phyloP scores from a whole-genome alignment of 2,113 vertebrate species.

The Nothoprocta perdicaria region DNA sequence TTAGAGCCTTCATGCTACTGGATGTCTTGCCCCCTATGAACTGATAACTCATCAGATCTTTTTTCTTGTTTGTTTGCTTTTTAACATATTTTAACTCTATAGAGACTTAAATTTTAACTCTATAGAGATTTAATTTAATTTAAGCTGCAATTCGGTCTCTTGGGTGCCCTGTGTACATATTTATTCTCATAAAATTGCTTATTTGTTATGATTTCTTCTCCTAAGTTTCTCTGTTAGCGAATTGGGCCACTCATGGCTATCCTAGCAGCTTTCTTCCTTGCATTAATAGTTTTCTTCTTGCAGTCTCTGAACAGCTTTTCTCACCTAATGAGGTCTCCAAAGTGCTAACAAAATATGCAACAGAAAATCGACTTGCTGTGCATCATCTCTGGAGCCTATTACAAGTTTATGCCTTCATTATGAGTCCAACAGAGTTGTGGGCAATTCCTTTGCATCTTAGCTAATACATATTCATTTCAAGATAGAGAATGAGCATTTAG shows the following conservation, averaged over 20 bases:
- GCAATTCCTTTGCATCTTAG: background rate
- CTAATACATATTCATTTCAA: background rate
- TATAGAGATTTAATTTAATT: no score
- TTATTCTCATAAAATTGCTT: slow-evolving; percentile 23
- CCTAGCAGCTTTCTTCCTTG: background rate
- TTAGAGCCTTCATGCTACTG: slow-evolving; percentile 5
- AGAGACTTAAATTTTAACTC: background rate
- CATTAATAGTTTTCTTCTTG: slow-evolving; percentile 3
- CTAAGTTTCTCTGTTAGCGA: background rate
- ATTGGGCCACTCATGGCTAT: background rate
- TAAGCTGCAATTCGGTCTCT: background rate
- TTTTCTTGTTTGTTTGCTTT: background rate
- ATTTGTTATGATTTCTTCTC: slow-evolving; percentile 26
- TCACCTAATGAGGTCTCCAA: slow-evolving; percentile 42
- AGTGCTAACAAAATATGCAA: slow-evolving; percentile 18
- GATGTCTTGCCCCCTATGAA: background rate
- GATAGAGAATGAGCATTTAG: background rate
- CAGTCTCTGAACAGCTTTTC: slow-evolving; percentile 30
- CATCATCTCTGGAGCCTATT: background rate
- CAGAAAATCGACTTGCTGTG: slow-evolving; percentile 3
- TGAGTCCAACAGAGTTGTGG: background rate
- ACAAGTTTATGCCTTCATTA: slow-evolving; percentile 24
- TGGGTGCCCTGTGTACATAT: background rate
- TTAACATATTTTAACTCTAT: slow-evolving; percentile 8
- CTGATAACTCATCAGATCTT: background rate